Conservation (phyloP, 2,113 vertebrate genomes). For the Myocastor coypus region DNA sequence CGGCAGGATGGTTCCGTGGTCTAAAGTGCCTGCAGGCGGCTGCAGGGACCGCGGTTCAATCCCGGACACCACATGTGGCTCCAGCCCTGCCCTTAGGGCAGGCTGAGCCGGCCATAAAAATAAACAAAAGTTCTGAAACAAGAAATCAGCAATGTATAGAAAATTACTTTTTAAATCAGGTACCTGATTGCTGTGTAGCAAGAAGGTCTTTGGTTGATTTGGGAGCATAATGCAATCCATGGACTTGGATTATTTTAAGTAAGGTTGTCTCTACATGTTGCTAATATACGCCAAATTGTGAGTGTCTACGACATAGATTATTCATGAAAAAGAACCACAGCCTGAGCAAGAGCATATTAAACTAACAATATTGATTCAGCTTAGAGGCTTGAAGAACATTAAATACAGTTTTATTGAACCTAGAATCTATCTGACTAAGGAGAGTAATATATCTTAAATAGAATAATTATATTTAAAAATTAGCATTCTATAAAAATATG, state of each 20-base stretch:
- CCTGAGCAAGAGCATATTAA: neutral
- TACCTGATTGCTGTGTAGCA: neutral
- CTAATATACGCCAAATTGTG: neutral
- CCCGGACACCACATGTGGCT: too few relatives aligned
- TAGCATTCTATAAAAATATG: neutral
- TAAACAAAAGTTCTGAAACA: too few relatives aligned
- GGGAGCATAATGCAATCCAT: neutral
- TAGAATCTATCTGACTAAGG: slow-evolving; percentile 21
- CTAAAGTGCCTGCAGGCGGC: too few relatives aligned
- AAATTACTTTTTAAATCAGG: neutral
- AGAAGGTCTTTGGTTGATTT: neutral
- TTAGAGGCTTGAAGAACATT: neutral
- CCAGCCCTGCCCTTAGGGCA: too few relatives aligned
- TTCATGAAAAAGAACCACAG: neutral
- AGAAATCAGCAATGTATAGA: neutral
- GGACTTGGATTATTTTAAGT: neutral
- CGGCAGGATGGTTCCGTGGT: too few relatives aligned
- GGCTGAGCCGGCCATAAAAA: too few relatives aligned
- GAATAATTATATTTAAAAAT: slow-evolving; percentile 39
- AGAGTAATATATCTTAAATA: slow-evolving; percentile 39
- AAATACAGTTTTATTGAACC: neutral
- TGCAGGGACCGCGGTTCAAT: too few relatives aligned
- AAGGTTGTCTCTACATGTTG: neutral
- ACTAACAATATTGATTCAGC: neutral
- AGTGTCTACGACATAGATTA: neutral